phyloP scores from a whole-genome alignment of 1,140 invertebrate species.

The Pachypeltis micranthus region DNA sequence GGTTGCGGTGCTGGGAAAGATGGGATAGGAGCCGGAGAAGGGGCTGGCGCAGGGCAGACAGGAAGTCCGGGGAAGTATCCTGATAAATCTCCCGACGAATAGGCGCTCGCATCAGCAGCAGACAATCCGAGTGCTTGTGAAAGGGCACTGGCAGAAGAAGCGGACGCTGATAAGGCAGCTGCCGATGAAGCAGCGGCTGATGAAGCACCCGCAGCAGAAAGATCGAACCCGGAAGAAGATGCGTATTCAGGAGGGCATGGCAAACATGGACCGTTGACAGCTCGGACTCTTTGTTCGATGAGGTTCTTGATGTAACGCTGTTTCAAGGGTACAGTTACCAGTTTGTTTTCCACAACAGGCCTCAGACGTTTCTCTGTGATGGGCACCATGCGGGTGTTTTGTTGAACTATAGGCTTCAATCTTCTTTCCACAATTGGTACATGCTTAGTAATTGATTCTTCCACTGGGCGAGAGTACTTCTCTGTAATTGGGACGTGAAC shows the following conservation, averaged over 20 bases:
- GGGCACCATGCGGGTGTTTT: slow-evolving; percentile 1
- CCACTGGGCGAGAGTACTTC: slow-evolving; percentile 6
- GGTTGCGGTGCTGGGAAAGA: no score
- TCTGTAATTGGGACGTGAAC: slow-evolving; percentile 6
- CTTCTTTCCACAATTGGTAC: slow-evolving; percentile 7
- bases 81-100: no score
- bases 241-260: neutral
- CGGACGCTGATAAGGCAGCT: no score
- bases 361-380: neutral
- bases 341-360: neutral
- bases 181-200: no score
- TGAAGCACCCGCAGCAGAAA: no score
- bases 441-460: neutral
- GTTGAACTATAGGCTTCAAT: neutral
- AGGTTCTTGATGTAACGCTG: neutral
- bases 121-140: no score
- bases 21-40: no score
- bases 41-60: no score
- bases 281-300: slow-evolving; percentile 4
- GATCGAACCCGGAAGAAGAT: no score
- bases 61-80: no score
- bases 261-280: slow-evolving; percentile 1
- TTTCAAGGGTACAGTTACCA: slow-evolving; percentile 11
- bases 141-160: no score
- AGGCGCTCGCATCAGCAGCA: no score